Percentiles rank a stretch among this genome's conserved stretches.
phyloP scores from a whole-genome alignment of 2,113 vertebrate species.

The Perccottus glenii region DNA sequence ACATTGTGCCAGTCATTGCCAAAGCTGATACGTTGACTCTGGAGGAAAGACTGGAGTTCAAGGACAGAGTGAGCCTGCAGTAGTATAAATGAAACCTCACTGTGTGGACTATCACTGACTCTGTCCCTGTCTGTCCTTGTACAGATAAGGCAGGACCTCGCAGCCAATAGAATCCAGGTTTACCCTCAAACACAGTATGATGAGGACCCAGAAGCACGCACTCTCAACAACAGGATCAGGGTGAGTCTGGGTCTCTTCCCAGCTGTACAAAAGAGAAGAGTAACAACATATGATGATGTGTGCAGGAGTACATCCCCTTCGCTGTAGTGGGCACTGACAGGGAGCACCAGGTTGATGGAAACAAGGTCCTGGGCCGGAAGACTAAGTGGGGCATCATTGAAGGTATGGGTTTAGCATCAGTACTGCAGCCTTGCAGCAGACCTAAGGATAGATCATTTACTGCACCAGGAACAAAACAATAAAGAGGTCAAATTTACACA shows the following conservation, averaged over 20 bases:
- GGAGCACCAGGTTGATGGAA: conserved; percentile 93
- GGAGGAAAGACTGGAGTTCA: conserved; percentile 88
- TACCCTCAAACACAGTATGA: conserved; percentile 91
- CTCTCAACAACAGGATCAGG: conserved; percentile 89
- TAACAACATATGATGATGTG: neutral
- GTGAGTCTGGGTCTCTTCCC: conserved; percentile 64
- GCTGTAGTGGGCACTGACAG: conserved; percentile 93
- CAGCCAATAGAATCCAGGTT: conserved; percentile 84
- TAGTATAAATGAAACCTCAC: no score
- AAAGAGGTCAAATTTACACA: no score
- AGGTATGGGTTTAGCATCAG: conserved; percentile 75
- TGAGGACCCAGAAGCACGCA: conserved; percentile 85
- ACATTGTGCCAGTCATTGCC: conserved; percentile 88
- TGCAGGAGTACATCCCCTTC: conserved; percentile 91
- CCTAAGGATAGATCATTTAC: no score
- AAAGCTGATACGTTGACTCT: conserved; percentile 90
- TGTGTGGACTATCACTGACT: conserved; percentile 5
- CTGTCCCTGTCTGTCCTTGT: conserved; percentile 14
- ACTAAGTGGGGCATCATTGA: conserved; percentile 98
- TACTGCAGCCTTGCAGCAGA: no score
- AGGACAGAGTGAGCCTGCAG: conserved; percentile 82
- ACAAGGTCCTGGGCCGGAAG: conserved; percentile 91
- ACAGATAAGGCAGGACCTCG: conserved; percentile 91
- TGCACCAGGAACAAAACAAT: no score
- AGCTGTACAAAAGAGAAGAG: no score